These are phyloP conservation scores for Stictocephala bisonia DNA, from an alignment of 2,888 invertebrate species.

Conservation along the genomic window DNA sequence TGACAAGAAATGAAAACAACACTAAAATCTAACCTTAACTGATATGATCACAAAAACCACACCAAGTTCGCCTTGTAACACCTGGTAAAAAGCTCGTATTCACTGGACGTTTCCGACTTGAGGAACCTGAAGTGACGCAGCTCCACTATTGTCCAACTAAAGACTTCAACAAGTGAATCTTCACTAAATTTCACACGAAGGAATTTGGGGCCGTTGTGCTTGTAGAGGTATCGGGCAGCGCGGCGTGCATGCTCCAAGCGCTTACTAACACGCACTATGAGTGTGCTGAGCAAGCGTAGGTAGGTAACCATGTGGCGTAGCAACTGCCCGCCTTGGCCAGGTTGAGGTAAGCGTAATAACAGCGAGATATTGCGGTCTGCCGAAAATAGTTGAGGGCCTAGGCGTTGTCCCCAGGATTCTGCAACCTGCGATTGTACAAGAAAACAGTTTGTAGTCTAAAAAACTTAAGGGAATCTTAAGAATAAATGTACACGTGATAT, in stretches of 20 bases:
- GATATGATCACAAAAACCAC: conserved; percentile 17
- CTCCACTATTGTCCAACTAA: background rate
- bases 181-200: conserved; percentile 6
- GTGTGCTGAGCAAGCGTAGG: conserved; percentile 6
- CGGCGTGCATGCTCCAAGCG: background rate
- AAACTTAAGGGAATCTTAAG: no score
- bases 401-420: background rate
- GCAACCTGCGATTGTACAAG: no score
- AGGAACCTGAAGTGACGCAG: conserved; percentile 19
- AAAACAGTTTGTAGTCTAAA: no score
- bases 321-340: background rate
- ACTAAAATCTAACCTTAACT: no score
- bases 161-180: background rate
- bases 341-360: conserved; percentile 3
- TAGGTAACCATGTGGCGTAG: conserved; percentile 23
- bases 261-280: conserved; percentile 10
- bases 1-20: no score
- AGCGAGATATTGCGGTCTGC: conserved; percentile 19
- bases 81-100: conserved; percentile 17
- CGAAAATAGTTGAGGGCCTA: conserved; percentile 12
- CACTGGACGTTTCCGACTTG: conserved; percentile 9
- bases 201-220: conserved; percentile 23
- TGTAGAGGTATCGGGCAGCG: conserved; percentile 31
- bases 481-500: no score
- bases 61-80: conserved; percentile 32